Evolutionary conservation across 2,888 invertebrate species (phyloP).

Genomic region (Phortica okadai): DNA sequence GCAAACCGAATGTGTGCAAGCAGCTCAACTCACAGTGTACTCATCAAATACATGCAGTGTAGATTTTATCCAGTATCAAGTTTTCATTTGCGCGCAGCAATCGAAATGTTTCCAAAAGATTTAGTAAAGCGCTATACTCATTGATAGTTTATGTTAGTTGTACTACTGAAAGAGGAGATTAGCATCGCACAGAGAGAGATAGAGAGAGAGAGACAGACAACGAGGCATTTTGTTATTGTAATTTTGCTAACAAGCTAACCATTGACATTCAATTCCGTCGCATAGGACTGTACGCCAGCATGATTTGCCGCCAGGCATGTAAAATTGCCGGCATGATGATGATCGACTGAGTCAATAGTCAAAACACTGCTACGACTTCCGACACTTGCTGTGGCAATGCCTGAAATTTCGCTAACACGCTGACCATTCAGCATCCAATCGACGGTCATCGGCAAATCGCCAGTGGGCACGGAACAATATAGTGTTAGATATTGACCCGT

Average conservation of each 20-base stretch:
- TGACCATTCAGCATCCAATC: conserved; percentile 83
- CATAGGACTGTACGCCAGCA: conserved; percentile 83
- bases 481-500: conserved; percentile 83
- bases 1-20: not conserved
- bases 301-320: conserved; percentile 85
- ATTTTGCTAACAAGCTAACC: conserved; percentile 77
- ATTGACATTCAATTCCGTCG: conserved; percentile 84
- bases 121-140: conserved; percentile 9
- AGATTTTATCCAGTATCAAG: not conserved
- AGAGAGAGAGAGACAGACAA: conserved; percentile 33
- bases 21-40: conserved; percentile 6
- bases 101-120: not conserved
- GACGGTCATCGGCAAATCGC: conserved; percentile 87
- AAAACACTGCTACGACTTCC: conserved; percentile 80
- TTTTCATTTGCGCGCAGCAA: not conserved
- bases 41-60: conserved; percentile 13
- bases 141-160: not conserved
- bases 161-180: not conserved
- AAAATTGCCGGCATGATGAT: conserved; percentile 85
- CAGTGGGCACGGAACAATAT: conserved; percentile 84
- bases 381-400: conserved; percentile 78
- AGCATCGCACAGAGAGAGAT: conserved; percentile 9
- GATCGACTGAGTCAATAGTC: conserved; percentile 81
- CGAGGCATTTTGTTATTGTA: conserved; percentile 39
- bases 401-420: conserved; percentile 79